Evolutionary conservation across 1,140 invertebrate genomes (phyloP).

Genomic region (Trichoplusia ni): DNA sequence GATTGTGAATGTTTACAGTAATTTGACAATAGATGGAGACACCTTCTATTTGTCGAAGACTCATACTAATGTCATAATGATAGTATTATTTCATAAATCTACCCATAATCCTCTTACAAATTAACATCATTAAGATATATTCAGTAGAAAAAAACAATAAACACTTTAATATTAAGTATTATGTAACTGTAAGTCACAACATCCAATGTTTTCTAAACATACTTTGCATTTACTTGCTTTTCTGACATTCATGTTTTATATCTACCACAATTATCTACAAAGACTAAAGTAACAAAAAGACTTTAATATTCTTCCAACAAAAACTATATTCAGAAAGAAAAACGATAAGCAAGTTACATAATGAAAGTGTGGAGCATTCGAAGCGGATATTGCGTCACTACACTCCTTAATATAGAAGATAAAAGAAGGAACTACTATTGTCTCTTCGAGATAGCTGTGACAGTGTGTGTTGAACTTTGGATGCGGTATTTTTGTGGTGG

Average conservation of each 20-base stretch:
- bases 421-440: slow-evolving; percentile 27
- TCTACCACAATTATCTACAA: neutral
- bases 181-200: too few relatives aligned
- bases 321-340: slow-evolving; percentile 9
- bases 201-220: neutral
- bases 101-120: too few relatives aligned
- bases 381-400: slow-evolving; percentile 34
- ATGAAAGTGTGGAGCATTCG: slow-evolving; percentile 29
- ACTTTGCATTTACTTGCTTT: too few relatives aligned
- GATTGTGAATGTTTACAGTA: slow-evolving; percentile 38
- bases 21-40: slow-evolving; percentile 33
- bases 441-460: slow-evolving; percentile 7
- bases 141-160: too few relatives aligned
- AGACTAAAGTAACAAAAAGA: neutral
- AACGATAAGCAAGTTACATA: slow-evolving; percentile 35
- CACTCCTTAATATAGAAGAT: slow-evolving; percentile 37
- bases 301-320: slow-evolving; percentile 6
- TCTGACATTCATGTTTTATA: too few relatives aligned
- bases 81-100: too few relatives aligned
- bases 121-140: too few relatives aligned
- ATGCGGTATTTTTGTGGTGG: neutral
- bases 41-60: slow-evolving; percentile 5
- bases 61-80: too few relatives aligned
- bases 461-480: neutral
- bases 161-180: too few relatives aligned